Conservation (phyloP, 2,797 vertebrate species). For the Lepus townsendii region DNA sequence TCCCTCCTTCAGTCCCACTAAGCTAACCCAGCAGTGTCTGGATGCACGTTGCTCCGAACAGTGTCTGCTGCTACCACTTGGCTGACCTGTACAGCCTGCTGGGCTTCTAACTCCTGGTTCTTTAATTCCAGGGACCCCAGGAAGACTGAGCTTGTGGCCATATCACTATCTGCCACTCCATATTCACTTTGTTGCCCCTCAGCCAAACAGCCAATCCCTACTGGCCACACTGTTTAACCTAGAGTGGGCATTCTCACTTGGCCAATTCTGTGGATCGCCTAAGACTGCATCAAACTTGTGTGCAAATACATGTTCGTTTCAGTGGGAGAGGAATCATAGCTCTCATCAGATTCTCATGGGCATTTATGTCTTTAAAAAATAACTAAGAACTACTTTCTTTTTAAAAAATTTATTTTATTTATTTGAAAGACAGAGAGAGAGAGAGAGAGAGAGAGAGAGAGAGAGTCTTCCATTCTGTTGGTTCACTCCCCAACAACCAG, state of each 20-base stretch:
- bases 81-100: neutral
- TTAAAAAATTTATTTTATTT: too few species aligned
- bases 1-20: neutral
- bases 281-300: constrained; percentile 21
- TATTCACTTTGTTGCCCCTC: neutral
- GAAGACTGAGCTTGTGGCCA: neutral
- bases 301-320: neutral
- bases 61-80: constrained; percentile 6
- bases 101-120: neutral
- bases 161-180: neutral
- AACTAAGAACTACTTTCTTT: neutral
- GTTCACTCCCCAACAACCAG: too few species aligned
- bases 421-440: too few species aligned
- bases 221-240: neutral
- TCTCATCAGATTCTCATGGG: constrained; percentile 23
- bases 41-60: neutral
- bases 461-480: too few species aligned
- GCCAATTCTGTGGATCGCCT: neutral
- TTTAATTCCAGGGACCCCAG: neutral
- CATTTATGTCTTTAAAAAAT: constrained; percentile 33
- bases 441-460: too few species aligned
- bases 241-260: neutral
- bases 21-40: neutral
- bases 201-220: neutral
- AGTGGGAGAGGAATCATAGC: neutral